Percentiles rank a stretch among this genome's conserved stretches.
Conservation (phyloP, 2,113 vertebrate species). For the Otocyon megalotis region DNA sequence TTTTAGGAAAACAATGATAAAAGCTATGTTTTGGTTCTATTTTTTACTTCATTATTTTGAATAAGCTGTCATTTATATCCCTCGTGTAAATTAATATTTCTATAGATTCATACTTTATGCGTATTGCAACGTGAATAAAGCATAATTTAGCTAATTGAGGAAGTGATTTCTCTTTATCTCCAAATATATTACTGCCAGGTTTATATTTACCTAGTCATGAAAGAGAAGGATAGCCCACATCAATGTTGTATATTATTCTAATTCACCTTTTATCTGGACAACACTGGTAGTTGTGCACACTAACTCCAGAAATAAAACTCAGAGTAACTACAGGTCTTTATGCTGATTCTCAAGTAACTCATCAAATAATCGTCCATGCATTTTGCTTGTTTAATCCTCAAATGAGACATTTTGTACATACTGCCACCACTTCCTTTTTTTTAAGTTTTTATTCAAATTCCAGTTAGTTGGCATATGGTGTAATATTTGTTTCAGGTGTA, state of each 20-base stretch:
- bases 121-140: not conserved
- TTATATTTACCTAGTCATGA: not conserved
- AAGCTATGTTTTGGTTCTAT: not conserved
- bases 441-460: not conserved
- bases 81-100: not conserved
- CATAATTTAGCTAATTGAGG: not conserved
- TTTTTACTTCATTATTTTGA: not conserved
- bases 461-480: not conserved
- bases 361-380: not conserved
- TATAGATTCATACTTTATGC: not conserved
- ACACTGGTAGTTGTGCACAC: no score
- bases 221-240: not conserved
- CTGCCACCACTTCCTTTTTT: not conserved
- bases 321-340: not conserved
- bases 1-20: not conserved
- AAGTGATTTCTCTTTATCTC: not conserved
- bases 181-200: not conserved
- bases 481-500: not conserved
- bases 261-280: not conserved
- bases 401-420: not conserved
- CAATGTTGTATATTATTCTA: not conserved
- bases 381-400: not conserved
- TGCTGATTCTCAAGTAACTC: not conserved
- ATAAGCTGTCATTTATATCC: not conserved
- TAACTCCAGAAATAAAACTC: not conserved